Conservation (phyloP, 2,113 vertebrate genomes). For the Phyllostomus hastatus region DNA sequence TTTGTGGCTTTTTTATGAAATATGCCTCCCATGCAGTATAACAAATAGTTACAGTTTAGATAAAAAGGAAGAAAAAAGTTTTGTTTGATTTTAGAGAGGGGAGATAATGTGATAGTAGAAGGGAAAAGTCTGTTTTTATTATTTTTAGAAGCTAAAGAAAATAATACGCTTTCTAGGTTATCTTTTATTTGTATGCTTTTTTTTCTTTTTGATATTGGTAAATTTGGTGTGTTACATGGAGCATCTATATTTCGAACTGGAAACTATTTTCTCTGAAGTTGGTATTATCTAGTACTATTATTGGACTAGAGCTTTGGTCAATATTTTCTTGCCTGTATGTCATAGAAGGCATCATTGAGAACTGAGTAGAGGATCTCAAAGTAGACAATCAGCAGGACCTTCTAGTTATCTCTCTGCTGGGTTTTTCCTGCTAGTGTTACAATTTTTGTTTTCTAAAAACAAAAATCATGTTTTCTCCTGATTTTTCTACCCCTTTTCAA, state of each 20-base stretch:
- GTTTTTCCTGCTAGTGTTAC: not conserved
- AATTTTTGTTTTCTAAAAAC: slow-evolving; percentile 5
- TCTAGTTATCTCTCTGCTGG: not conserved
- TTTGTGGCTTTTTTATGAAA: not conserved
- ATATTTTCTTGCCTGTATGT: not conserved
- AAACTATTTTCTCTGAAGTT: not conserved
- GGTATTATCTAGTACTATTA: not conserved
- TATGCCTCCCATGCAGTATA: not conserved
- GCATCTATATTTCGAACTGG: not conserved
- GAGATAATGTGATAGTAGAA: not conserved
- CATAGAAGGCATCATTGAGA: not conserved
- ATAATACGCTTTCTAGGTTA: not conserved
- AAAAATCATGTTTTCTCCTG: not conserved
- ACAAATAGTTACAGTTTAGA: not conserved
- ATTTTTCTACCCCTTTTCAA: not conserved
- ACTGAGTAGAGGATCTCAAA: not conserved
- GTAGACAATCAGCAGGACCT: not conserved
- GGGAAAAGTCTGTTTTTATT: not conserved
- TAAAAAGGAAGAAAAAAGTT: not conserved
- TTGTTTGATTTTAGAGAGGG: not conserved
- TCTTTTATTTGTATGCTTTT: not conserved
- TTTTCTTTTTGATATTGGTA: not conserved
- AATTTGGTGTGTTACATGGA: not conserved
- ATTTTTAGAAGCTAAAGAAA: slow-evolving; percentile 13
- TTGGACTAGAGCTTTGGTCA: not conserved